These are phyloP conservation scores for Scaptomyza cyrtandrae DNA, from an alignment of 2,888 invertebrate species.

Conservation along the genomic window DNA sequence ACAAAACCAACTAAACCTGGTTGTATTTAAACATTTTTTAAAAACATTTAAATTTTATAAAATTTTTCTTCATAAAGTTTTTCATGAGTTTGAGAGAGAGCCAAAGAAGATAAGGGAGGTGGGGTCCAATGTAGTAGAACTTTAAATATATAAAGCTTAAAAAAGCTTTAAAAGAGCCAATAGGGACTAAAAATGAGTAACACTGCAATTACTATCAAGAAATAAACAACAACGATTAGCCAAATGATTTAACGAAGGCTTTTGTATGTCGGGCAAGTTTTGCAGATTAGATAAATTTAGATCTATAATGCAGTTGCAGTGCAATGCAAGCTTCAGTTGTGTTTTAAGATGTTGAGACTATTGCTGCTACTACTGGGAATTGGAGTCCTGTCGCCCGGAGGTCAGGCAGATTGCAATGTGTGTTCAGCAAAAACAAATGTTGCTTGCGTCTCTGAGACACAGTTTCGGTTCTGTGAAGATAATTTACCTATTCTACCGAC, in stretches of 20 bases:
- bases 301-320: slow-evolving; percentile 15
- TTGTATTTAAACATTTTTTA: slow-evolving; percentile 10
- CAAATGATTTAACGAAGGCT: slow-evolving; percentile 7
- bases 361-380: slow-evolving; percentile 37
- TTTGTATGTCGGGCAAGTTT: neutral
- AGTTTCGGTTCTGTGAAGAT: slow-evolving; percentile 49
- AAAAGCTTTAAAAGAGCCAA: too few relatives aligned
- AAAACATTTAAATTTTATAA: neutral
- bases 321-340: slow-evolving; percentile 21
- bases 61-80: neutral
- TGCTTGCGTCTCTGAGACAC: slow-evolving; percentile 49
- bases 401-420: slow-evolving; percentile 46
- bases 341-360: slow-evolving; percentile 42
- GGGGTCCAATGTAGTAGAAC: too few relatives aligned
- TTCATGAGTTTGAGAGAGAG: too few relatives aligned
- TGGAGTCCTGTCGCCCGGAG: slow-evolving; percentile 22
- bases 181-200: too few relatives aligned
- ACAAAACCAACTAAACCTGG: slow-evolving; percentile 9
- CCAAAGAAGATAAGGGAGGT: too few relatives aligned
- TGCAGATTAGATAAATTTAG: slow-evolving; percentile 39
- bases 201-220: neutral
- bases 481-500: slow-evolving; percentile 13
- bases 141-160: too few relatives aligned
- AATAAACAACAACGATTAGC: slow-evolving; percentile 12
- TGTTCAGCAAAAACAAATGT: slow-evolving; percentile 19